These are phyloP conservation scores for Pampusana beccarii DNA, from an alignment of 2,113 vertebrate genomes.

Conservation along the genomic window DNA sequence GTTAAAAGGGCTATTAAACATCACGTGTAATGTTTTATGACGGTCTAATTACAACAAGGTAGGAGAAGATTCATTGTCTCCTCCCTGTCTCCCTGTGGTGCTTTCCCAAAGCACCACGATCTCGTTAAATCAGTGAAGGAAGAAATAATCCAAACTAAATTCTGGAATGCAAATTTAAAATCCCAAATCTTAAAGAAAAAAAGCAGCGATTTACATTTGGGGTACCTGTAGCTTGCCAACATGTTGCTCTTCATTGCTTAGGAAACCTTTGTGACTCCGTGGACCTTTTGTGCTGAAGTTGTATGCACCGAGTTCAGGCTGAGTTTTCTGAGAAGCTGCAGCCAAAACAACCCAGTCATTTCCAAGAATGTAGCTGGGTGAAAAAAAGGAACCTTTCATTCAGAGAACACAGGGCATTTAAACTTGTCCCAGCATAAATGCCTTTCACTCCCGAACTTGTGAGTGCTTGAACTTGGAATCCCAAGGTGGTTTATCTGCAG, in stretches of 20 bases:
- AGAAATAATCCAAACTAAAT: background rate
- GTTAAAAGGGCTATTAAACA: background rate
- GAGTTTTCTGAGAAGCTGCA: conserved; percentile 20
- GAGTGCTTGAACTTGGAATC: conserved; percentile 2
- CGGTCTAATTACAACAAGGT: background rate
- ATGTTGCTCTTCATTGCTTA: background rate
- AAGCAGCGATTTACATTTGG: background rate
- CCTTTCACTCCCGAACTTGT: conserved; percentile 2
- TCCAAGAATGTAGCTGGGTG: conserved; percentile 32
- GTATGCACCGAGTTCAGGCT: background rate
- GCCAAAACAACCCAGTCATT: conserved; percentile 51
- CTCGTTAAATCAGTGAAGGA: background rate
- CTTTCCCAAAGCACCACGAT: background rate
- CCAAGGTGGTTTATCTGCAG: background rate
- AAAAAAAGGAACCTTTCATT: conserved; percentile 49
- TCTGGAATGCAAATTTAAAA: background rate
- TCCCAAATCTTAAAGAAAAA: background rate
- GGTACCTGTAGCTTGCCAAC: background rate
- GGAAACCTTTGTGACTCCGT: background rate
- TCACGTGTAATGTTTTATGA: background rate
- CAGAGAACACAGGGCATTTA: conserved; percentile 33
- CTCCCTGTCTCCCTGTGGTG: background rate
- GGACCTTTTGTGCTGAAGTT: conserved; percentile 8
- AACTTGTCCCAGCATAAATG: background rate
- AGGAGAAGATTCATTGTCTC: background rate